These are phyloP conservation scores for Girardinus metallicus DNA, from an alignment of 2,797 vertebrate species.

Conservation along the genomic window DNA sequence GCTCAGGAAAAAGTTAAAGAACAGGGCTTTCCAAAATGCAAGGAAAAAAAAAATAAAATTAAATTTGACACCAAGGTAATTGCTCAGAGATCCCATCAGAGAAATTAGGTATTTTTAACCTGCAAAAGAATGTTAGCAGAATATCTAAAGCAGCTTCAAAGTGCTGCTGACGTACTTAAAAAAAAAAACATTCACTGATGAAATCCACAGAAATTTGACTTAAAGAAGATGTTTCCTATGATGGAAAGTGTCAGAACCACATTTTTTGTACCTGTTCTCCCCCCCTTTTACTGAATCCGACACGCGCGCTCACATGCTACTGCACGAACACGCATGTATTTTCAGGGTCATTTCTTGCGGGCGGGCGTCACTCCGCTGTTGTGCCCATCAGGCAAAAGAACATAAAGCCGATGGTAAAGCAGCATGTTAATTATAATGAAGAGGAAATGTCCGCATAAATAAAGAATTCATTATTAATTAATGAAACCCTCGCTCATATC, in stretches of 20 bases:
- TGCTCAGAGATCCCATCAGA: background rate
- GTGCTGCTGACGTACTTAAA: background rate
- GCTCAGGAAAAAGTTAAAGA: background rate
- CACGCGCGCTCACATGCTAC: constrained; percentile 18
- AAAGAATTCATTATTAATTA: constrained; percentile 65
- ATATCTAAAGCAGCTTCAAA: background rate
- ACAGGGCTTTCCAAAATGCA: background rate
- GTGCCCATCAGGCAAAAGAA: constrained; percentile 38
- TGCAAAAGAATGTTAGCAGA: background rate
- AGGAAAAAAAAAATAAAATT: too few relatives aligned
- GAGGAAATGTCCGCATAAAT: constrained; percentile 44
- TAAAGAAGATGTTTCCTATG: constrained; percentile 12
- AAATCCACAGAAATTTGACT: constrained; percentile 6
- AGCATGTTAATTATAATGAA: constrained; percentile 63
- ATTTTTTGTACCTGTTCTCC: constrained; percentile 17
- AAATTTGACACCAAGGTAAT: background rate
- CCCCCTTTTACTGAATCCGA: constrained; percentile 11
- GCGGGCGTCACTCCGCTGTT: constrained; percentile 12
- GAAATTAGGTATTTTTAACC: background rate
- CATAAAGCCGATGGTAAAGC: constrained; percentile 37
- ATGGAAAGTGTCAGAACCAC: constrained; percentile 31
- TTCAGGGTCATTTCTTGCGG: constrained; percentile 29
- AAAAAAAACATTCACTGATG: constrained; percentile 10
- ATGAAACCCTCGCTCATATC: constrained; percentile 54
- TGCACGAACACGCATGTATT: constrained; percentile 9